Percentiles rank a stretch among this genome's conserved stretches.
phyloP scores from a whole-genome alignment of 1,140 invertebrate genomes.

The Calosoma granatense region DNA sequence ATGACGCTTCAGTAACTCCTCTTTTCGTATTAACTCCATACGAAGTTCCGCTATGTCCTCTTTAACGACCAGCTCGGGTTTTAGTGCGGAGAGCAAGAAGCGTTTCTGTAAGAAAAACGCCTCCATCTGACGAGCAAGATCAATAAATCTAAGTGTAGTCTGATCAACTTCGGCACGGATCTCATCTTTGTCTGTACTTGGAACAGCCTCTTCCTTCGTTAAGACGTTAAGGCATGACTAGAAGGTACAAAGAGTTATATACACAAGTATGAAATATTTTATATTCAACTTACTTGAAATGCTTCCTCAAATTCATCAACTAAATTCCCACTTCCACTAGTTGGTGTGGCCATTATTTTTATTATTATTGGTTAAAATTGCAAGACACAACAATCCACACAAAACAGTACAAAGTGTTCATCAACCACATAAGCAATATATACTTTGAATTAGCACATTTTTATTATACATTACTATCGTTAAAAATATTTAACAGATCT shows the following conservation, averaged over 20 bases:
- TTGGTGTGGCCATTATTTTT: conserved; percentile 57
- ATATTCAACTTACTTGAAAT: conserved; percentile 53
- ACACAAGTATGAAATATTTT: no score
- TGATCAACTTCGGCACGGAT: conserved; percentile 77
- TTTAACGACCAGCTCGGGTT: conserved; percentile 83
- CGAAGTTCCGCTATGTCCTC: conserved; percentile 83
- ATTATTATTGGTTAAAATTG: no score
- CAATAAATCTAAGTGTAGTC: conserved; percentile 72
- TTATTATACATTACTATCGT: no score
- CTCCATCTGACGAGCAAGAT: conserved; percentile 85
- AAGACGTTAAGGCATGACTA: conserved; percentile 75
- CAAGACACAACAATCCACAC: no score
- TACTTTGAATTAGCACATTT: no score
- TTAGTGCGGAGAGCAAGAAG: conserved; percentile 78
- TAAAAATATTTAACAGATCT: no score
- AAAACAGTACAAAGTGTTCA: no score
- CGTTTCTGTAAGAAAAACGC: conserved; percentile 89
- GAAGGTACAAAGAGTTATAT: no score
- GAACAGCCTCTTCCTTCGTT: conserved; percentile 71
- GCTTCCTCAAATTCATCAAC: conserved; percentile 80
- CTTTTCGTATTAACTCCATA: conserved; percentile 73
- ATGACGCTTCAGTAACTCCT: conserved; percentile 76
- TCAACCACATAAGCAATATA: no score
- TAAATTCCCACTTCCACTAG: conserved; percentile 68
- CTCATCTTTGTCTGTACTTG: conserved; percentile 70